Evolutionary conservation across 1,140 invertebrate genomes (phyloP), one percentile per base, ranked within the genome.

Genomic region (Drosophila melanogaster): DNA sequence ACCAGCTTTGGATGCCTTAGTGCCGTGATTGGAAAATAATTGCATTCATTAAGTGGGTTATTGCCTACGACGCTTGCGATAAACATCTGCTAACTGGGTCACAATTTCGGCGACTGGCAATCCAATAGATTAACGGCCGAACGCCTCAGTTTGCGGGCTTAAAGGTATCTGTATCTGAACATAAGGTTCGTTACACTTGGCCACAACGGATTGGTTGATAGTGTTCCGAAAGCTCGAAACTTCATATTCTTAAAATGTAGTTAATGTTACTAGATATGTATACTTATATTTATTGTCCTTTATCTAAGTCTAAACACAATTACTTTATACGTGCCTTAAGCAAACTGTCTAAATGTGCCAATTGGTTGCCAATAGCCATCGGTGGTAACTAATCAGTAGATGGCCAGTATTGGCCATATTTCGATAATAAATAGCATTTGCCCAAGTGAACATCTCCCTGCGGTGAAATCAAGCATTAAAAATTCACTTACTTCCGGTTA

Each of bases 401-500:
- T 40, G 24, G 38, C 12, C 22, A 53, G 47, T 37, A 50, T 51
- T 51, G 44, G 37, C 14, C 44, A 38, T 26, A 24, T 47, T 75
- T 19, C n/a, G 43, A 66, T 64, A 46, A 77, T 66, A 80, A 77
- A 61, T 83, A 49, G 69, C 43, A 22, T 54, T 44, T 41, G 3
- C 14, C 43, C 10, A 50, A 40, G 51, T 22, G 61, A 67, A 15
- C 53, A 43, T 14, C 46, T 58, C 47, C 47, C 12, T 22, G 11
- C 35, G 43, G 83, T 89, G 84, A 84, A 89, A 84, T 87, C 84
- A 87, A 70, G 84, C 79, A 89, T 87, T 80, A 60, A 61, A 84
- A 84, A 87, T 87, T 84, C 35, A 84, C 79, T 87, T 87, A 87
- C 53, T 87, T 87, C 79, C 84, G 79, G 84, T 77, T 89, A 89